Conservation (phyloP, 92 coral and sea anemone genomes). For the Heteractis magnifica region DNA sequence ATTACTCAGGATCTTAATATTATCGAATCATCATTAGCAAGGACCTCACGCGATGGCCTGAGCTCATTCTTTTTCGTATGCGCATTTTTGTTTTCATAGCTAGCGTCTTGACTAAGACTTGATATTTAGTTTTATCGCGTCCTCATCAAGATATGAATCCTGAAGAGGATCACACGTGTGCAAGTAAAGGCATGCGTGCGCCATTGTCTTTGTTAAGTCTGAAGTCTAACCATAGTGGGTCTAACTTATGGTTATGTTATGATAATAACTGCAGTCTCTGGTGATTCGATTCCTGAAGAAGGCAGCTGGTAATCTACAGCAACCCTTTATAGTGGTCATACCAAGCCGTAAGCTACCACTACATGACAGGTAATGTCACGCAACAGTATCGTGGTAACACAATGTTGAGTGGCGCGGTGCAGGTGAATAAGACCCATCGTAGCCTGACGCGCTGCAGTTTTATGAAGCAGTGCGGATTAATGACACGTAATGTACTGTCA, state of each 20-base stretch:
- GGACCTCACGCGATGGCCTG: background rate
- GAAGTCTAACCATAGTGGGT: background rate
- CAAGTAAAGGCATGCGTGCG: background rate
- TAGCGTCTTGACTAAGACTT: no score
- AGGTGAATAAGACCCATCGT: background rate
- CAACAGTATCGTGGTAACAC: no score
- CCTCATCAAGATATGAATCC: background rate
- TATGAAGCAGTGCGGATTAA: background rate
- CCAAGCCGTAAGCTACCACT: slow-evolving; percentile 86
- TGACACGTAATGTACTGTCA: no score
- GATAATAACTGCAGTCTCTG: slow-evolving; percentile 51
- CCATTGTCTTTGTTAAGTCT: background rate
- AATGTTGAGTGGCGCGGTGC: background rate
- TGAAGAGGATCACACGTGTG: background rate
- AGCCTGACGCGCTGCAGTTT: background rate
- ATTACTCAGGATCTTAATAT: background rate
- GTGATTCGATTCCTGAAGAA: slow-evolving; percentile 94
- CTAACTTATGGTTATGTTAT: background rate
- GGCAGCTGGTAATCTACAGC: slow-evolving; percentile 93
- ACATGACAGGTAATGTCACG: slow-evolving; percentile 80
- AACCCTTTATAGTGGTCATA: slow-evolving; percentile 89
- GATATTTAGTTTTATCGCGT: background rate
- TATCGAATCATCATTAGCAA: background rate
- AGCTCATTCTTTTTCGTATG: background rate
- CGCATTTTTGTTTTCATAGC: background rate